Conservation (phyloP, 2,888 invertebrate genomes). For the Lepas anatifera region DNA sequence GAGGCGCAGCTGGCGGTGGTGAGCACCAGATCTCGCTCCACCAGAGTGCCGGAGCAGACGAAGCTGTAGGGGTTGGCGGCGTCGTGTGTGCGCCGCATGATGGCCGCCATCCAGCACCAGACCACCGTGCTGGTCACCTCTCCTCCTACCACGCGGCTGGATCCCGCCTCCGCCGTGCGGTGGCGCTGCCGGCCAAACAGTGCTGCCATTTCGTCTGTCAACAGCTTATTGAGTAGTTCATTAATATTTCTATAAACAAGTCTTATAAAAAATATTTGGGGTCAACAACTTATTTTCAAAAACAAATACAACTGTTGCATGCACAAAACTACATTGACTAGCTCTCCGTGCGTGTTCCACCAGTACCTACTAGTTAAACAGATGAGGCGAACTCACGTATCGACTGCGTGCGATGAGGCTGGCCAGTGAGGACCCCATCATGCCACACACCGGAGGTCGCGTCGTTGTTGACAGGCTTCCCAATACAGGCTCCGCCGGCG, state of each 20-base stretch:
- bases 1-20: conserved; percentile 24
- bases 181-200: neutral
- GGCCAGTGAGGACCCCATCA: neutral
- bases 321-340: too few relatives aligned
- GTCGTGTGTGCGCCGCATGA: conserved; percentile 19
- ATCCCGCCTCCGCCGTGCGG: neutral
- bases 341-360: too few relatives aligned
- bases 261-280: too few relatives aligned
- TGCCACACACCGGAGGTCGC: neutral
- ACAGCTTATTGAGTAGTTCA: too few relatives aligned
- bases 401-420: neutral
- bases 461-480: neutral
- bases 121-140: conserved; percentile 19
- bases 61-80: conserved; percentile 16
- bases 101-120: conserved; percentile 26
- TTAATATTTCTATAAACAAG: too few relatives aligned
- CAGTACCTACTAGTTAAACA: too few relatives aligned
- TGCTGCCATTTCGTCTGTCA: too few relatives aligned
- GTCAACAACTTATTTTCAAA: too few relatives aligned
- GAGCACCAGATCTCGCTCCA: conserved; percentile 24
- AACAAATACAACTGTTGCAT: too few relatives aligned
- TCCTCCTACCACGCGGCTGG: neutral
- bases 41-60: conserved; percentile 23
- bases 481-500: too few relatives aligned
- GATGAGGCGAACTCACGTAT: neutral